Conservation (phyloP, 2,888 invertebrate genomes). For the Plusia festucae region DNA sequence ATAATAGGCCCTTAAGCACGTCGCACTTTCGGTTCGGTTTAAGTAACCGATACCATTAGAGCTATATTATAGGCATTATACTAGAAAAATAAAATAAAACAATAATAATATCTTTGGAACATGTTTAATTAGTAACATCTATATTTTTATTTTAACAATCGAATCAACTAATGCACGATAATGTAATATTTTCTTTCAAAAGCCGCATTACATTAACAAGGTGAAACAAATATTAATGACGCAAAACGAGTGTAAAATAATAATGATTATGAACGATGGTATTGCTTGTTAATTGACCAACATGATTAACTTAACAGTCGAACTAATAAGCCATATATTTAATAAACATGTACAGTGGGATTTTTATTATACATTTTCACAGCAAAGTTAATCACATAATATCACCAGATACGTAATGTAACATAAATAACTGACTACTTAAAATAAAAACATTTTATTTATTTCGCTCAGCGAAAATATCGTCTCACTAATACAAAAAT, state of each 20-base stretch:
- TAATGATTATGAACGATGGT: constrained; percentile 52
- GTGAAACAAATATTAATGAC: constrained; percentile 65
- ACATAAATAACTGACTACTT: constrained; percentile 69
- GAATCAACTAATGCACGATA: constrained; percentile 75
- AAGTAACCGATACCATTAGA: too few relatives aligned
- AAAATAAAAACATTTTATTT: constrained; percentile 68
- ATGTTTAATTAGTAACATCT: constrained; percentile 87
- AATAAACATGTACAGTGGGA: constrained; percentile 45
- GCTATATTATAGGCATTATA: too few relatives aligned
- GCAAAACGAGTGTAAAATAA: constrained; percentile 60
- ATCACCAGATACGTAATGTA: constrained; percentile 77
- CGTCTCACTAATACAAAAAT: constrained; percentile 78
- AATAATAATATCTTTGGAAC: constrained; percentile 77
- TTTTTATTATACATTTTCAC: constrained; percentile 74
- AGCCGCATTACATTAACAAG: constrained; percentile 59
- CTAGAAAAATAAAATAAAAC: constrained; percentile 39
- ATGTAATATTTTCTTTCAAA: constrained; percentile 65
- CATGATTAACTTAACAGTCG: constrained; percentile 18
- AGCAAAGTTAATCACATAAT: constrained; percentile 86
- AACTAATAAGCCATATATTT: constrained; percentile 44
- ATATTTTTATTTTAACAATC: constrained; percentile 82
- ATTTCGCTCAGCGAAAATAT: constrained; percentile 82
- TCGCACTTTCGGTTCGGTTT: too few relatives aligned
- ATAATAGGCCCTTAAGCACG: too few relatives aligned
- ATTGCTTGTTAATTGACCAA: constrained; percentile 53